These are phyloP conservation scores for Xenentodon cancila DNA, from an alignment of 2,797 vertebrate genomes.

Conservation along the genomic window DNA sequence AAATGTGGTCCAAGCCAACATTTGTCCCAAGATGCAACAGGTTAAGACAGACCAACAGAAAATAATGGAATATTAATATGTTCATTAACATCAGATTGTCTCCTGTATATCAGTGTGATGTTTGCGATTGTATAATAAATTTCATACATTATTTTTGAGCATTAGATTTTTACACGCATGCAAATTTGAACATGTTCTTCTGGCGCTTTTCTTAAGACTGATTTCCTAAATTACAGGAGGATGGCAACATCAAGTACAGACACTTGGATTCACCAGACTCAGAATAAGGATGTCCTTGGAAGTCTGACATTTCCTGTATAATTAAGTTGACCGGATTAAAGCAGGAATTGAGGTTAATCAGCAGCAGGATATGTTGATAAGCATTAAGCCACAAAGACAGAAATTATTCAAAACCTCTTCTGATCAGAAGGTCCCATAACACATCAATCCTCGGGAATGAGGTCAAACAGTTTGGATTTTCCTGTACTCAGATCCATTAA, in stretches of 20 bases:
- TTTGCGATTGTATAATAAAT: constrained; percentile 1
- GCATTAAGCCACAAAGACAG: constrained; percentile 70
- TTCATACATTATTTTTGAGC: not conserved
- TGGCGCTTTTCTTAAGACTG: constrained; percentile 35
- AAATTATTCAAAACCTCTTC: constrained; percentile 64
- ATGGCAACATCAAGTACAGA: constrained; percentile 73
- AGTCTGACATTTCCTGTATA: constrained; percentile 78
- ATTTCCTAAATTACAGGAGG: constrained; percentile 44
- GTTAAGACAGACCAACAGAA: no score
- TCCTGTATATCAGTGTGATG: no score
- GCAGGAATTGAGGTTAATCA: constrained; percentile 72
- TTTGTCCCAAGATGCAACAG: no score
- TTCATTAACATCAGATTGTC: no score
- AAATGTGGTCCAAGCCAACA: no score
- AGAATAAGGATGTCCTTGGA: constrained; percentile 60
- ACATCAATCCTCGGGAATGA: constrained; percentile 63
- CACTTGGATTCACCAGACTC: constrained; percentile 49
- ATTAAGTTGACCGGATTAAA: constrained; percentile 79
- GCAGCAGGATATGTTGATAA: constrained; percentile 70
- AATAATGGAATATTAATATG: no score
- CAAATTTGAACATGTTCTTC: not conserved
- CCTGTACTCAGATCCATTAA: constrained; percentile 58
- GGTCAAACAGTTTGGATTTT: constrained; percentile 59
- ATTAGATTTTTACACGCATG: not conserved
- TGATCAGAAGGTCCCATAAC: constrained; percentile 66